Evolutionary conservation across 2,113 vertebrate species (phyloP).

Genomic region (Hypocryptadius cinnamomeus): DNA sequence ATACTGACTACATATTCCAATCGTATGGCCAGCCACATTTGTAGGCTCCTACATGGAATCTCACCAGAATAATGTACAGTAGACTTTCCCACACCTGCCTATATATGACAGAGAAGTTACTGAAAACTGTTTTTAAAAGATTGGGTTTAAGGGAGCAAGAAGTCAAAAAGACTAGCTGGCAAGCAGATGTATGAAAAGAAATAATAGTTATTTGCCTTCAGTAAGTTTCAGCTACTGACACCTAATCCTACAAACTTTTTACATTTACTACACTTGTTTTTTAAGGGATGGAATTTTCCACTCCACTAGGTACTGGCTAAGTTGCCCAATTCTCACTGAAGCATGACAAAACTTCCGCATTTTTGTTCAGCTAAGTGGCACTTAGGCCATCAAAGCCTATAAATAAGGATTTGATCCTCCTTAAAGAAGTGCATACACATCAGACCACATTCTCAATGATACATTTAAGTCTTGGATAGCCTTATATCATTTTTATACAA

Average conservation of each 20-base stretch:
- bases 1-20: background rate
- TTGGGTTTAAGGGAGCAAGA: background rate
- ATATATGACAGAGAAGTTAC: background rate
- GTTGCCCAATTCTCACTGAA: background rate
- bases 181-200: background rate
- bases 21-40: background rate
- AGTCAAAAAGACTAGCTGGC: background rate
- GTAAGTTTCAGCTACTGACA: background rate
- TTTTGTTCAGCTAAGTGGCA: background rate
- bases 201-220: background rate
- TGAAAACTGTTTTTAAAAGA: background rate
- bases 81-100: background rate
- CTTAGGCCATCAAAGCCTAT: background rate
- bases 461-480: background rate
- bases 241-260: background rate
- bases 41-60: background rate
- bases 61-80: background rate
- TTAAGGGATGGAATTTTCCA: background rate
- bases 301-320: background rate
- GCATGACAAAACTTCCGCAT: accelerated
- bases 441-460: background rate
- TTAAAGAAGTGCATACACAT: background rate
- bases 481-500: background rate
- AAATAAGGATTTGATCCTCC: background rate
- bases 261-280: background rate